phyloP scores from a whole-genome alignment of 1,140 invertebrate genomes.

The Ladona fulva region DNA sequence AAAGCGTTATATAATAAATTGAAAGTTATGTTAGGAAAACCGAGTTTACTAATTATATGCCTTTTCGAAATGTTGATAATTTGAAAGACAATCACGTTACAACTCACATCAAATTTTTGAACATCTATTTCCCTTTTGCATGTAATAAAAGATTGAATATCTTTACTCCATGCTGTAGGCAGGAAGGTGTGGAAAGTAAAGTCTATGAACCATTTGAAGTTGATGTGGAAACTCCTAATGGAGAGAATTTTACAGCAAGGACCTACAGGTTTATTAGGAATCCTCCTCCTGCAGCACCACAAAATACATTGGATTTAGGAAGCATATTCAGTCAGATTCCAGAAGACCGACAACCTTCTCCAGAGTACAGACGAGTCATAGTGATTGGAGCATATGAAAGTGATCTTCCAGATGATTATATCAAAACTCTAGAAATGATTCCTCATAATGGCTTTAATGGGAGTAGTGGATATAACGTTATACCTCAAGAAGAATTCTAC shows the following conservation, averaged over 20 bases:
- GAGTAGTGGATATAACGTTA: not conserved
- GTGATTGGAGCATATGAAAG: not conserved
- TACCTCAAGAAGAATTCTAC: not conserved
- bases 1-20: too few species aligned
- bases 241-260: not conserved
- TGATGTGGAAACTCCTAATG: not conserved
- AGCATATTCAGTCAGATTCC: not conserved
- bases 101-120: too few species aligned
- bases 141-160: too few species aligned
- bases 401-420: not conserved
- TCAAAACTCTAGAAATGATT: not conserved
- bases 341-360: not conserved
- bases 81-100: too few species aligned
- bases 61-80: too few species aligned
- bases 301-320: not conserved
- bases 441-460: not conserved
- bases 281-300: not conserved
- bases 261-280: not conserved
- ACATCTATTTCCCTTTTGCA: too few species aligned
- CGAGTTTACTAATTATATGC: too few species aligned
- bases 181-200: not conserved
- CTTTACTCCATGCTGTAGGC: not conserved
- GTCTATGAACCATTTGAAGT: not conserved
- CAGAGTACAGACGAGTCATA: not conserved
- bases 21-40: too few species aligned